Evolutionary conservation across 2,797 vertebrate genomes (phyloP), one percentile per base, ranked within the genome.

Genomic region (Enteromius paludinosus): DNA sequence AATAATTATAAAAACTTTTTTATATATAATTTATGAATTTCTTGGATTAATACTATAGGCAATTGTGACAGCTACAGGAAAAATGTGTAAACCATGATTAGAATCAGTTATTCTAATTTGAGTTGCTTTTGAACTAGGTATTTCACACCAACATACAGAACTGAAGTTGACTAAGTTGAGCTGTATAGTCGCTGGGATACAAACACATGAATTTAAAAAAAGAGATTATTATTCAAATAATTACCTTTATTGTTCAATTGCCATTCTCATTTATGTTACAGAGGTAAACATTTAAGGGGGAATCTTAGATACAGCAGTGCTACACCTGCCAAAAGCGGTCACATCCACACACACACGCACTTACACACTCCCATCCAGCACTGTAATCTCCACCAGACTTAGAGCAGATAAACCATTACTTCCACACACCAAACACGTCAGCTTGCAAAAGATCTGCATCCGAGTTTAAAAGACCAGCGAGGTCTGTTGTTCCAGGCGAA

Each of bases 251-350:
- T 79, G 35, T 59, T 28, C 18, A 73, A 54, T 79, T 79, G 54
- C 82, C 69, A 72, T 79, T 78, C n/a, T 68, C 41, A 43, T 38
- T 49, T 66, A 15, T 41, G 43, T 66, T 41, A 86, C 76, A 83
- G 81, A 79, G 38, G 80, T 85, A 85, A 85, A 85, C 73, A 74
- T 85, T 66, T 62, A 85, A 43, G 35, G 38, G 78, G 68, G 28
- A 65, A 56, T 47, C 43, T 18, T 66, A 65, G 8, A 75, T 77
- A 75, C 12, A 75, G 41, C 52, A 47, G 28, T 73, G 79, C 74
- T 85, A 78, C 79, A 76, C 66, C 68, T 81, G 43, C 70, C 25
- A 38, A 69, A 9, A 79, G 71, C 47, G 1, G 25, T 69, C 43
- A 74, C 70, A 47, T 75, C 45, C 54, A 47, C n/a, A 20, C 28